A percentile compares a stretch with the other conserved stretches of the same genome.
These are phyloP conservation scores for Boleophthalmus pectinirostris DNA, from an alignment of 2,113 vertebrate species.

Conservation along the genomic window DNA sequence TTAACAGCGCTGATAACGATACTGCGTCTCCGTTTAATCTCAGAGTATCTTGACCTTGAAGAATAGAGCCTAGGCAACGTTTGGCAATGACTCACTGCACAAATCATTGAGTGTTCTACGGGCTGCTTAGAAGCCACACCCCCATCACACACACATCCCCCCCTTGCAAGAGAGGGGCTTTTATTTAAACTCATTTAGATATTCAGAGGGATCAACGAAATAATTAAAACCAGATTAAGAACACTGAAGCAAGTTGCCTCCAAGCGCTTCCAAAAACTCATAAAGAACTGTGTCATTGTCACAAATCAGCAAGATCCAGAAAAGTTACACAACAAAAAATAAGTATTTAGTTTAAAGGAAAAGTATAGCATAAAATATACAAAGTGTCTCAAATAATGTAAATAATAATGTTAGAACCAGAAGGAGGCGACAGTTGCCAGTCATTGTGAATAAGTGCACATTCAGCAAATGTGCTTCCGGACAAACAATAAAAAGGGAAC, in stretches of 20 bases:
- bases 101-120: slow-evolving; percentile 18
- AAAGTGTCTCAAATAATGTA: background rate
- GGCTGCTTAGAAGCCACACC: slow-evolving; percentile 16
- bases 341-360: background rate
- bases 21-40: slow-evolving; percentile 9
- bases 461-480: background rate
- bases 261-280: slow-evolving; percentile 19
- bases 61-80: slow-evolving; percentile 19
- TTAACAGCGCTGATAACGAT: background rate
- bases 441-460: no score
- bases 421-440: no score
- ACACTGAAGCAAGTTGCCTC: slow-evolving; percentile 27
- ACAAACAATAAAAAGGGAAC: background rate
- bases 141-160: slow-evolving; percentile 14
- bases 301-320: background rate
- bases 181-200: slow-evolving; percentile 41
- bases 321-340: background rate
- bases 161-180: slow-evolving; percentile 18
- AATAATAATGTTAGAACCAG: no score
- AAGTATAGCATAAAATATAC: background rate
- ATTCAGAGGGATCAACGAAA: slow-evolving; percentile 26
- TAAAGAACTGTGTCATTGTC: background rate
- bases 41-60: slow-evolving; percentile 47
- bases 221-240: slow-evolving; percentile 16
- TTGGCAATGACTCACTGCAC: slow-evolving; percentile 47